Percentiles rank a stretch among this genome's conserved stretches.
Conservation (phyloP, 2,113 vertebrate species). For the Ptilonorhynchus violaceus region DNA sequence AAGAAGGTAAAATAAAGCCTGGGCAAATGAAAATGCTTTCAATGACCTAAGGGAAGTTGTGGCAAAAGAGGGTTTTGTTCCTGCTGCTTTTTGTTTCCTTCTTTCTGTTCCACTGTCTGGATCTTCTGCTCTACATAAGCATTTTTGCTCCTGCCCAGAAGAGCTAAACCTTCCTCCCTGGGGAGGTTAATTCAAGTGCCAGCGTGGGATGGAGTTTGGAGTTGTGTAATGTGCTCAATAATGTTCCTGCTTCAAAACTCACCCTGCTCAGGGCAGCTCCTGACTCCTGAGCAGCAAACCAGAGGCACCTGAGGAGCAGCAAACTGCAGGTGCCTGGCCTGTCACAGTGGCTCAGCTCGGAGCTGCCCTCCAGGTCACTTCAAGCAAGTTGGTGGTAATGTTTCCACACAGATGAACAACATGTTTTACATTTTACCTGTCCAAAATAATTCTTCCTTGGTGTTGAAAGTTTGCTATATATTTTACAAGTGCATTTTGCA, state of each 20-base stretch:
- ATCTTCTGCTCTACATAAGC: neutral
- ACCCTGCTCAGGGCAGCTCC: neutral
- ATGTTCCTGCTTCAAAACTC: neutral
- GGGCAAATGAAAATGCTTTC: neutral
- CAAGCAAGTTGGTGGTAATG: neutral
- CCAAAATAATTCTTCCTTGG: neutral
- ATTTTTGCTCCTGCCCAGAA: neutral
- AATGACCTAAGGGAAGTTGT: neutral
- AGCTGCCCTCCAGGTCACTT: neutral
- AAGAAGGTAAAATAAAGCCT: neutral
- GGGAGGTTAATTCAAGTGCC: neutral
- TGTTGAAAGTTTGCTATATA: neutral
- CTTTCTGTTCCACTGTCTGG: neutral
- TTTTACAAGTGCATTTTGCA: neutral
- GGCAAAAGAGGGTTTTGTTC: neutral
- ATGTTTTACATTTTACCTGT: neutral
- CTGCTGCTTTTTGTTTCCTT: neutral
- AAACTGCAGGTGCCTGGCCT: neutral
- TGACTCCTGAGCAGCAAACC: neutral
- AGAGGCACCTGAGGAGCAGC: neutral
- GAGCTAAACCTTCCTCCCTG: neutral
- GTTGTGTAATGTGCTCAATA: neutral
- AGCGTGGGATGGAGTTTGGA: neutral
- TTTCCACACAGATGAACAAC: neutral
- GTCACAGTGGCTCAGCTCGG: neutral